Evolutionary conservation across 2,113 vertebrate species (phyloP).

Genomic region (Girardinichthys multiradiatus): DNA sequence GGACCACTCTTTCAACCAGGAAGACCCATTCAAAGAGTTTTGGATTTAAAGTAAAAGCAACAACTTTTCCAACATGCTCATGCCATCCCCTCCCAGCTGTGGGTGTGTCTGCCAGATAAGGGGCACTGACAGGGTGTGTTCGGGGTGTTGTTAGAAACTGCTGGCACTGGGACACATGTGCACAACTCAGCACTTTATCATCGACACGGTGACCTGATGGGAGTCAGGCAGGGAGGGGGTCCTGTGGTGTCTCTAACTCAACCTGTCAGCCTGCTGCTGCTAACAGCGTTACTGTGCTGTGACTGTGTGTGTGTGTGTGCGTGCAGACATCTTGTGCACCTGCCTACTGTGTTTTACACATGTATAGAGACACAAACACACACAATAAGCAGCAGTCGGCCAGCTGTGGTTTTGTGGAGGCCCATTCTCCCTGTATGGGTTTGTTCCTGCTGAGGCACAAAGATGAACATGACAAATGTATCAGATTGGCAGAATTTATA

Average conservation of each 20-base stretch:
- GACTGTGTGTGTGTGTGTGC: background rate
- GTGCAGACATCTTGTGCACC: conserved; percentile 65
- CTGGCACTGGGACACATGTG: conserved; percentile 68
- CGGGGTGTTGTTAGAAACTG: conserved; percentile 68
- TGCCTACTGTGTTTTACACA: conserved; percentile 62
- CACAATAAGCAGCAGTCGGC: conserved; percentile 41
- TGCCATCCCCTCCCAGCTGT: conserved; percentile 69
- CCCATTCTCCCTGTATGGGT: conserved; percentile 35
- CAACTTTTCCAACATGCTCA: background rate
- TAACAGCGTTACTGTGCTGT: conserved; percentile 12
- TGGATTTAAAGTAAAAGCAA: background rate
- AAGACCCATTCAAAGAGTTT: conserved; percentile 6
- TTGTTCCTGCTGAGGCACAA: conserved; percentile 45
- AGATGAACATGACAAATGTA: conserved; percentile 22
- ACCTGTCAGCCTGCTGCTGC: conserved; percentile 37
- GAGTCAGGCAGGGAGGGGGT: conserved; percentile 60
- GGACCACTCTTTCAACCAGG: conserved; percentile 26
- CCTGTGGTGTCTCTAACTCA: conserved; percentile 47
- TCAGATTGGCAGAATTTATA: background rate
- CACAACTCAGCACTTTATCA: conserved; percentile 72
- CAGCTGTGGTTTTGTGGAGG: conserved; percentile 60
- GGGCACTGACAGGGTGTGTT: conserved; percentile 69
- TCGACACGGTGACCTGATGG: conserved; percentile 52
- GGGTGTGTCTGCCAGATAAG: conserved; percentile 71
- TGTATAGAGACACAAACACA: conserved; percentile 33